Percentiles rank a stretch among this genome's conserved stretches.
These are phyloP conservation scores for Meganola albula DNA, from an alignment of 2,888 invertebrate genomes.

Conservation along the genomic window DNA sequence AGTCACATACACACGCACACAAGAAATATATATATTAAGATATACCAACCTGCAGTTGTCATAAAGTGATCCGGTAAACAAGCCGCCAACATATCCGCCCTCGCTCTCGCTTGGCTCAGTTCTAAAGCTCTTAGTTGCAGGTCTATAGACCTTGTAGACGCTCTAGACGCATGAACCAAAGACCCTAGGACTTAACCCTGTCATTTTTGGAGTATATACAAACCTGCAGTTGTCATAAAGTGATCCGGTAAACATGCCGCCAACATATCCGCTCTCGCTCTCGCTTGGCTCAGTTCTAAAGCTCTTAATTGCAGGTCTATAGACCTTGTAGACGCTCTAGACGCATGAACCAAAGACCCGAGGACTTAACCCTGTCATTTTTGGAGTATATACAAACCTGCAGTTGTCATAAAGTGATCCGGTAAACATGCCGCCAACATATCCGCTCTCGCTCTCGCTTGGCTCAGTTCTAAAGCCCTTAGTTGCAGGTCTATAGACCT, in stretches of 20 bases:
- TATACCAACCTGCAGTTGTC: slow-evolving; percentile 89
- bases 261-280: slow-evolving; percentile 91
- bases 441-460: slow-evolving; percentile 90
- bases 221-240: slow-evolving; percentile 91
- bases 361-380: too few relatives aligned
- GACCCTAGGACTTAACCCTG: too few relatives aligned
- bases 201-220: too few relatives aligned
- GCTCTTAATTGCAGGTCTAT: slow-evolving; percentile 92
- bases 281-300: slow-evolving; percentile 92
- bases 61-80: slow-evolving; percentile 98
- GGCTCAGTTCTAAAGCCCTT: slow-evolving; percentile 91
- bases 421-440: slow-evolving; percentile 96
- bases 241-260: slow-evolving; percentile 97
- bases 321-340: slow-evolving; percentile 57
- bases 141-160: slow-evolving; percentile 78
- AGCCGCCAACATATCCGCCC: slow-evolving; percentile 91
- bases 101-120: slow-evolving; percentile 90
- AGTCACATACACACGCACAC: too few relatives aligned
- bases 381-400: slow-evolving; percentile 78
- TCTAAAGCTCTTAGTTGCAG: slow-evolving; percentile 94
- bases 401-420: slow-evolving; percentile 93
- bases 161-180: slow-evolving; percentile 52
- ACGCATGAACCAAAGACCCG: slow-evolving; percentile 51
- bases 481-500: slow-evolving; percentile 88
- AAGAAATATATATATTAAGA: too few relatives aligned